Evolutionary conservation across 2,888 invertebrate genomes (phyloP), one percentile per base, ranked within the genome.

Genomic region (Augiades crinisus): DNA sequence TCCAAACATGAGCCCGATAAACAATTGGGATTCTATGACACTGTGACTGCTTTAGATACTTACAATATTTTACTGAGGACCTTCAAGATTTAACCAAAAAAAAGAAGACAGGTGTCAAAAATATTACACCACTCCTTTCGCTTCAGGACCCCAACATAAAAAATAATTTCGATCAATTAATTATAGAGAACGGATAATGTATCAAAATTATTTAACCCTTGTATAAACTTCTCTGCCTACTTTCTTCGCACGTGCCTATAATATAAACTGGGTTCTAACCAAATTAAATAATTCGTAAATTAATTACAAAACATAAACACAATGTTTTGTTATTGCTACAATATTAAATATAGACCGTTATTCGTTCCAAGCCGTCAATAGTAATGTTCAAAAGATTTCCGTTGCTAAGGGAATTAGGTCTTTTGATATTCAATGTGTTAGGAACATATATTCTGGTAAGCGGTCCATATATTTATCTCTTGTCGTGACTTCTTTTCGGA

Each of bases 271-370:
- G 60, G 60, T 61, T 65, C 62, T 53, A 65, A 51, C 68, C 43
- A 70, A 76, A 80, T 78, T 73, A 75, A 73, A 77, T 77, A 70
- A 75, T 74, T 72, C 61, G 70, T 70, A 72, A 65, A 75, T 70
- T 71, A 72, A 70, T 72, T 65, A 67, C 27, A 13, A 27, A 44
- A 43, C 12, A 43, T 31, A 40, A 47, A 47, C 37, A 49, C 8
- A 12, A 16, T 22, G 24, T 52, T 45, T 52, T 46, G 19, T 46
- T 30, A 12, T 52, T 46, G 19, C 40, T 30, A 12, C 24, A 31
- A 13, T 17, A 17, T 31, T 31, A 19, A 52, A 38, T 45, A 31
- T 40, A 46, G 40, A 43, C 7, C 13, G 22, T 38, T 22, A 17
- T 21, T 6, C n/a, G n/a, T n/a, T n/a, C n/a, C n/a, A n/a, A 7